Evolutionary conservation across 2,888 invertebrate genomes (phyloP).

Genomic region (Dicroscelio sp.): DNA sequence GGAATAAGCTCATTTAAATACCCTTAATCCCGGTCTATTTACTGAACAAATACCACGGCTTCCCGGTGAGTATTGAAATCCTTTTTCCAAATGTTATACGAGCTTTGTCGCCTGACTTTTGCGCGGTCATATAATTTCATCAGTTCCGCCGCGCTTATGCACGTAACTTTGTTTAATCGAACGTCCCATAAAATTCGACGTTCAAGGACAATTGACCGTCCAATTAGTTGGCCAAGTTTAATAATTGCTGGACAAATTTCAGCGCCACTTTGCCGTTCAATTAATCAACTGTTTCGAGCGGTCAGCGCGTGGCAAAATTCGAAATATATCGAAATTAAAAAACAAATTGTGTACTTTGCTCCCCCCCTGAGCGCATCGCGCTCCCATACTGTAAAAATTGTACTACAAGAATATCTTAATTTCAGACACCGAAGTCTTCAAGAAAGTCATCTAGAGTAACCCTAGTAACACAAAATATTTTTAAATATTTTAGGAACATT

Average conservation of each 20-base stretch:
- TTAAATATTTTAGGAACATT: too few species aligned
- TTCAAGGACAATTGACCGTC: conserved; percentile 1
- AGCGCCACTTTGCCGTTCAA: too few species aligned
- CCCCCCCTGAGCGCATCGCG: too few species aligned
- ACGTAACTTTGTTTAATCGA: conserved; percentile 48
- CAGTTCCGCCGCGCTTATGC: not conserved
- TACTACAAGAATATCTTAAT: too few species aligned
- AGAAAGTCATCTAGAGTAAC: too few species aligned
- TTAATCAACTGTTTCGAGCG: too few species aligned
- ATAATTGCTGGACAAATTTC: not conserved
- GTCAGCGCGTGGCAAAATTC: too few species aligned
- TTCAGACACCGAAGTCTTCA: too few species aligned
- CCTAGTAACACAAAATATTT: too few species aligned
- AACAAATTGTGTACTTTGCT: too few species aligned
- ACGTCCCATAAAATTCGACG: not conserved
- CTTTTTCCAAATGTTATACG: conserved; percentile 59
- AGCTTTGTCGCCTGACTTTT: conserved; percentile 40
- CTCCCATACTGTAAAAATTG: too few species aligned
- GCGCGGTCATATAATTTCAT: conserved; percentile 30
- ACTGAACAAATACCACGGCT: conserved; percentile 54
- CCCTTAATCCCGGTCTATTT: conserved; percentile 74
- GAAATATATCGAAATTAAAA: too few species aligned
- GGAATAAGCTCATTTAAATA: conserved; percentile 72
- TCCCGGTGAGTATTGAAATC: conserved; percentile 53
- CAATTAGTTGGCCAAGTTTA: conserved; percentile 11